phyloP scores from a whole-genome alignment of 2,113 vertebrate genomes.

The Gallinago jamesoni region DNA sequence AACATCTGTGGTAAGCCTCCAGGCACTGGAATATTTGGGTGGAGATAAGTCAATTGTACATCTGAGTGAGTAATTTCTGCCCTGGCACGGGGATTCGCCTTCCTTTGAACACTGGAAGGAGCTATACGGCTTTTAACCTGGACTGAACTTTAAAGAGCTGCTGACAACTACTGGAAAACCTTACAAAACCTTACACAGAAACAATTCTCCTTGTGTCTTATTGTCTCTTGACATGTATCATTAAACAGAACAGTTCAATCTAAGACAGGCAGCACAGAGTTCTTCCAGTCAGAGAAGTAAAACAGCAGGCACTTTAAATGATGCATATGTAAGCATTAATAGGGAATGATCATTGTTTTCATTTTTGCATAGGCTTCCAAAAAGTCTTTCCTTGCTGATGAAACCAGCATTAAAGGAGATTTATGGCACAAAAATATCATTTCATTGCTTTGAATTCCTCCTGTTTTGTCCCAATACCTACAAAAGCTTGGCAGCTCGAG shows the following conservation, averaged over 20 bases:
- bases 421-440: neutral
- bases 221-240: neutral
- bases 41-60: slow-evolving; percentile 34
- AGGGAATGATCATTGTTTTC: neutral
- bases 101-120: slow-evolving; percentile 15
- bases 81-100: neutral
- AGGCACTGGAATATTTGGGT: slow-evolving; percentile 26
- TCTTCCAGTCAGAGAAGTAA: neutral
- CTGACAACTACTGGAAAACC: neutral
- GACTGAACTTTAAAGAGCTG: slow-evolving; percentile 28
- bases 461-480: neutral
- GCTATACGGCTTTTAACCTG: slow-evolving; percentile 1
- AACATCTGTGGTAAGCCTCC: neutral
- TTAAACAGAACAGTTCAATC: neutral
- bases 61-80: slow-evolving; percentile 47
- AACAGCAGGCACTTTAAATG: neutral
- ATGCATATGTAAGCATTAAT: neutral
- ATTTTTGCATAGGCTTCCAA: neutral
- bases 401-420: neutral
- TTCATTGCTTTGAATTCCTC: neutral
- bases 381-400: neutral
- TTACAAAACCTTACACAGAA: neutral
- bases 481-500: neutral
- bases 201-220: neutral
- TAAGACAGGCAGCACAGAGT: neutral